Conservation (phyloP, 2,888 invertebrate species). For the Nasonovia ribisnigri region DNA sequence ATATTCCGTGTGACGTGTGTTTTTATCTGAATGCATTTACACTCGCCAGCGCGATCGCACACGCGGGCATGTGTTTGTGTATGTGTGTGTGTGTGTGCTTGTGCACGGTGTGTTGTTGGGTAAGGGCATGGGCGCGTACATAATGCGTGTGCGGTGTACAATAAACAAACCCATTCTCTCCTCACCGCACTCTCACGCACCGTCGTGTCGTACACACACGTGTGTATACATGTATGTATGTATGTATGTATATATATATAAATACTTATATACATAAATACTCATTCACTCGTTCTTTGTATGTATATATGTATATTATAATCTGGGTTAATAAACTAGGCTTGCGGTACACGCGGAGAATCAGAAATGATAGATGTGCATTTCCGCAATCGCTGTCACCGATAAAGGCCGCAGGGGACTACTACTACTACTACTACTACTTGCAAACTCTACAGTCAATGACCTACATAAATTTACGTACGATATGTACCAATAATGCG, state of each 20-base stretch:
- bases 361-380: slow-evolving; percentile 53
- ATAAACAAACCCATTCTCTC: slow-evolving; percentile 62
- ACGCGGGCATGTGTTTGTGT: not conserved
- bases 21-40: slow-evolving; percentile 54
- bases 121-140: slow-evolving; percentile 64
- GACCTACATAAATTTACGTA: slow-evolving; percentile 30
- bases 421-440: not conserved
- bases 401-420: slow-evolving; percentile 44
- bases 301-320: slow-evolving; percentile 8
- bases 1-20: slow-evolving; percentile 44
- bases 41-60: not conserved
- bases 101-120: slow-evolving; percentile 45
- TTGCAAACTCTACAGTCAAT: slow-evolving; percentile 6
- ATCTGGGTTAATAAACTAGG: slow-evolving; percentile 63
- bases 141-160: slow-evolving; percentile 62
- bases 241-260: not conserved
- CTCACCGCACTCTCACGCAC: slow-evolving; percentile 20
- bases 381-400: slow-evolving; percentile 33
- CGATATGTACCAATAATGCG: not conserved
- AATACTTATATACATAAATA: not conserved
- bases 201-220: not conserved
- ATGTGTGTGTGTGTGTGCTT: not conserved
- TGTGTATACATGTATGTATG: not conserved
- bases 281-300: slow-evolving; percentile 16
- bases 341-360: slow-evolving; percentile 17